Evolutionary conservation across 1,140 invertebrate genomes (phyloP).

Genomic region (Caenorhabditis latens): DNA sequence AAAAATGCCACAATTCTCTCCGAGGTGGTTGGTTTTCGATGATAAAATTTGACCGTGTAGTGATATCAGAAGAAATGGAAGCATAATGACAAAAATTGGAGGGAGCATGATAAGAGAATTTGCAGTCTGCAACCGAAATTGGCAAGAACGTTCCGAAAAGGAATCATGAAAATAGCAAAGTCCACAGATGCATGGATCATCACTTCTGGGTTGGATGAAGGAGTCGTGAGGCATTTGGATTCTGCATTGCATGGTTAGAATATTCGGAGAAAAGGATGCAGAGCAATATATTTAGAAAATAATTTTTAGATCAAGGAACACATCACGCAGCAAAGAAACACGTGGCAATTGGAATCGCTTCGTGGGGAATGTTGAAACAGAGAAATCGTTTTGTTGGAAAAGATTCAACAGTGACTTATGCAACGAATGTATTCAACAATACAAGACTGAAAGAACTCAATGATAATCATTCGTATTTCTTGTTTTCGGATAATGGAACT

Average conservation of each 20-base stretch:
- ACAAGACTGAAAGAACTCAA: conserved; percentile 91
- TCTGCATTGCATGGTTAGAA: conserved; percentile 65
- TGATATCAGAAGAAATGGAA: conserved; percentile 12
- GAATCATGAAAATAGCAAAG: conserved; percentile 94
- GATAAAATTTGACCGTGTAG: conserved; percentile 18
- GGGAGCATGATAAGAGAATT: conserved; percentile 24
- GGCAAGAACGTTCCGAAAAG: conserved; percentile 92
- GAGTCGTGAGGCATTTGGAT: conserved; percentile 79
- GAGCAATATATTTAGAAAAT: neutral
- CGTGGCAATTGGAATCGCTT: conserved; percentile 88
- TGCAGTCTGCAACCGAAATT: conserved; percentile 87
- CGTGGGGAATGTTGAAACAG: conserved; percentile 97
- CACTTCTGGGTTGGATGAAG: conserved; percentile 94
- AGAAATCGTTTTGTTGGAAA: conserved; percentile 86
- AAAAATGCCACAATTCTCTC: conserved; percentile 37
- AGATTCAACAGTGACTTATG: conserved; percentile 58
- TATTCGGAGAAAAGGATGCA: conserved; percentile 58
- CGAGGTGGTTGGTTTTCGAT: conserved; percentile 8
- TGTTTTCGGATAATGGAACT: conserved; percentile 95
- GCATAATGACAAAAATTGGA: neutral
- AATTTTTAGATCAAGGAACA: conserved; percentile 29
- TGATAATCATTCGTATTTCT: conserved; percentile 94
- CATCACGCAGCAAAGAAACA: conserved; percentile 53
- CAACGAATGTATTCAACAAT: conserved; percentile 74
- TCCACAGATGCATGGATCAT: conserved; percentile 97